A percentile compares a stretch with the other conserved stretches of the same genome.
Evolutionary conservation across 37 sponge, comb jelly and placozoan genomes (phyloP).

Genomic region (Dysidea cf. avara): DNA sequence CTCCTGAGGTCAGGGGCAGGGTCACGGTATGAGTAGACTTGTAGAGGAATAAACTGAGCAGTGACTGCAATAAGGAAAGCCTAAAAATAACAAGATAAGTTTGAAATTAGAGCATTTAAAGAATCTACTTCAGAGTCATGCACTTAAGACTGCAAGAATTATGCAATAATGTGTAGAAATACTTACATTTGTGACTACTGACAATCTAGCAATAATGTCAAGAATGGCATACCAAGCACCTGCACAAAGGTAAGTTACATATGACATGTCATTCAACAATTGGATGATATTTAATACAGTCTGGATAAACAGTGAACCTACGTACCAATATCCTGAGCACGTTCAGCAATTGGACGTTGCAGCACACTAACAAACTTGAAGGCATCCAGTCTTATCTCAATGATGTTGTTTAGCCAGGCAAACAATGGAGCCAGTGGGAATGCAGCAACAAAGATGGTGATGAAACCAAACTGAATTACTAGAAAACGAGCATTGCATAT

Average conservation of each 20-base stretch:
- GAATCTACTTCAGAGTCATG: too few species aligned
- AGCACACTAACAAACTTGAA: constrained; percentile 61
- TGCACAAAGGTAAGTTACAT: neutral
- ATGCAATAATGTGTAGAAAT: too few species aligned
- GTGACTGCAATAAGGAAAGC: constrained; percentile 95
- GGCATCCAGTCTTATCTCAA: constrained; percentile 80
- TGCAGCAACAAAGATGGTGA: constrained; percentile 83
- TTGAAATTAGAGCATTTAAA: too few species aligned
- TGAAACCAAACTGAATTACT: constrained; percentile 86
- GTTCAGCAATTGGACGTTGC: constrained; percentile 62
- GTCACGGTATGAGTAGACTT: constrained; percentile 33
- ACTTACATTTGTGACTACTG: constrained; percentile 70
- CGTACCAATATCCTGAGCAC: constrained; percentile 87
- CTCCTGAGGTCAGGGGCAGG: too few species aligned
- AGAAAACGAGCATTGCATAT: constrained; percentile 5
- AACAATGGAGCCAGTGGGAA: constrained; percentile 90
- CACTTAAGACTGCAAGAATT: too few species aligned
- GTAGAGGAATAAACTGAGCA: constrained; percentile 83
- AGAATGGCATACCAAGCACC: constrained; percentile 81
- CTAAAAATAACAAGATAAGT: too few species aligned
- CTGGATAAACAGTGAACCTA: too few species aligned
- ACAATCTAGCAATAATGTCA: constrained; percentile 69
- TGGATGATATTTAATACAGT: too few species aligned
- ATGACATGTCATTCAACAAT: too few species aligned
- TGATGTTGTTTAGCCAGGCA: constrained; percentile 79